Evolutionary conservation across 64 coral and sea anemone species (phyloP), one percentile per base, ranked within the genome.

Genomic region (Pocillopora damicornis): DNA sequence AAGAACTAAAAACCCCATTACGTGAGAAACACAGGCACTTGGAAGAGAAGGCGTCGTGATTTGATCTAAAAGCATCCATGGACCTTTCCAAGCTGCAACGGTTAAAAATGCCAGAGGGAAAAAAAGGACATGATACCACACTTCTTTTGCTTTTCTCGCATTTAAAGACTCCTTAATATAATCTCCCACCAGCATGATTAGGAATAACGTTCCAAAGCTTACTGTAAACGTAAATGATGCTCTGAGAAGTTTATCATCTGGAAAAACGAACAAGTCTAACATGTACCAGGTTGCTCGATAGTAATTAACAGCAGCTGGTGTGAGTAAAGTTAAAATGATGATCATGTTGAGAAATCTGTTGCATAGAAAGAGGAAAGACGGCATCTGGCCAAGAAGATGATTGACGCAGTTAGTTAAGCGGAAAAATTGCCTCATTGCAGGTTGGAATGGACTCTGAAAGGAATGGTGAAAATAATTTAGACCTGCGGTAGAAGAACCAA

Each of bases 251-350:
- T 10, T 4, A 14, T 66, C 13, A 9, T 30, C 13, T 58, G 82
- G 83, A 79, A 91, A 79, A 2, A 91, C 58, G 10, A 67, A 79
- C 10, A 87, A 79, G 23, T 91, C 90, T 75, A 80, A 79, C 25
- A 87, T 63, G 8, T 71, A 35, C 90, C 90, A 91, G 1, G 90
- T 86, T 15, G 36, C 75, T 35, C 75, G 90, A 82, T 83, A 91
- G 66, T 59, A 91, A 25, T 10, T 78, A 15, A 87, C 61, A 18
- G 59, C 37, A 0, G 57, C n/a, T n/a, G 81, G 81, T 58, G 63
- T 57, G 30, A 84, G n/a, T n/a, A 84, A 0, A 58, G 15, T 57
- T 56, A 11, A 84, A 69, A 84, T 65, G 10, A 84, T 9, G 9
- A 84, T 18, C 64, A 69, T 26, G 22, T 84, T 71, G 37, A 72